Conservation (phyloP, 2,113 vertebrate species). For the Alethe castanea region DNA sequence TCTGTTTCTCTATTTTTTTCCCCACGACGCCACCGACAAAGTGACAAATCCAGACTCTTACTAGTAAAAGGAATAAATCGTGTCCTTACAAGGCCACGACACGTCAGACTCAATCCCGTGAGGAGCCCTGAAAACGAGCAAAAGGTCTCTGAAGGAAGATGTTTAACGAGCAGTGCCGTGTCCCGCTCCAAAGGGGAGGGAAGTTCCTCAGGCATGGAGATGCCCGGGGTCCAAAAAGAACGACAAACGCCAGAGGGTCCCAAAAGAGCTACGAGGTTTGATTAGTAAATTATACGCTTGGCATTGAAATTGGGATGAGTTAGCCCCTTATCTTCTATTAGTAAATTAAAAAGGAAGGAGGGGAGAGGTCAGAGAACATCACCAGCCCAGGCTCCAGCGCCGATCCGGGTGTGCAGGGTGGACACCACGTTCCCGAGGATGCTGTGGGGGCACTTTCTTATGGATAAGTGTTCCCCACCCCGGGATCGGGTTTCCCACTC, state of each 20-base stretch:
- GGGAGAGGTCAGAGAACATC: not conserved
- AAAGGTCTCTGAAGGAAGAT: too few species aligned
- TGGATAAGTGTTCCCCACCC: not conserved
- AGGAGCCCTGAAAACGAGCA: not conserved
- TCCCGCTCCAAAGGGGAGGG: not conserved
- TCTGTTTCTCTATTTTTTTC: not conserved
- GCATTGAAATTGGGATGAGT: not conserved
- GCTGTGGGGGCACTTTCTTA: not conserved
- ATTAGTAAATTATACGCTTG: not conserved
- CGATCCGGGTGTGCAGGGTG: not conserved
- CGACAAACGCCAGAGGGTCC: not conserved
- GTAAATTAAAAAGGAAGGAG: not conserved
- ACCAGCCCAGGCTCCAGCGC: not conserved
- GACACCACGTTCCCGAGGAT: not conserved
- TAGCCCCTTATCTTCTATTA: not conserved
- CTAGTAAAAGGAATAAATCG: not conserved
- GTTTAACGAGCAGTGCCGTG: not conserved
- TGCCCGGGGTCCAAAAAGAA: not conserved
- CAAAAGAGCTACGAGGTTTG: not conserved
- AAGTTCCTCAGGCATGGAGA: not conserved
- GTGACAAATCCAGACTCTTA: too few species aligned
- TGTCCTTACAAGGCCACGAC: not conserved
- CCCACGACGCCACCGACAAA: accelerated
- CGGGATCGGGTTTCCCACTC: not conserved
- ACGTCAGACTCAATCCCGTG: accelerated